These are phyloP conservation scores for Oenanthe oenanthe DNA, from an alignment of 2,113 vertebrate genomes.

Conservation along the genomic window DNA sequence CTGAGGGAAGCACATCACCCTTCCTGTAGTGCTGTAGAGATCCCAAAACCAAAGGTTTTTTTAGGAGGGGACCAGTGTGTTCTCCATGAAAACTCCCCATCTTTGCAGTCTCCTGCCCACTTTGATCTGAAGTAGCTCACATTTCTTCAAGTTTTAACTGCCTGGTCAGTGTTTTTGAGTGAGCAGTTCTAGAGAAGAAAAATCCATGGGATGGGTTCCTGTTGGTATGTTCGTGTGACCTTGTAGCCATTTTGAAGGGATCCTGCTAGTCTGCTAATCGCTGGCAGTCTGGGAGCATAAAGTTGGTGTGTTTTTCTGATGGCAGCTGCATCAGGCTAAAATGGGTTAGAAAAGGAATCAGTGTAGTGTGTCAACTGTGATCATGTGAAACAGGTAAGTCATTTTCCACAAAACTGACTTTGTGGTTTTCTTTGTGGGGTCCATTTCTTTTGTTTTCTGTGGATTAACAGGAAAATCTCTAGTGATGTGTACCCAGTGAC, in stretches of 20 bases:
- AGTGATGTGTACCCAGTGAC: neutral
- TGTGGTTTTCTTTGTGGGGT: neutral
- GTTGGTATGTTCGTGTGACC: neutral
- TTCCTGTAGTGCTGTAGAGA: neutral
- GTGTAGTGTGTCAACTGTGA: rapidly evolving
- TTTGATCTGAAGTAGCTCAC: neutral
- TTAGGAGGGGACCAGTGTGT: neutral
- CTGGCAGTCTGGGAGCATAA: neutral
- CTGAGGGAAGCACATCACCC: neutral
- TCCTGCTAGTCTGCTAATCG: neutral
- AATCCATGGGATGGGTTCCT: neutral
- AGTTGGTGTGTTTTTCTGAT: neutral
- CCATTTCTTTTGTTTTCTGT: neutral
- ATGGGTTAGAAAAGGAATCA: neutral
- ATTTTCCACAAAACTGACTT: neutral
- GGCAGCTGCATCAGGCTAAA: neutral
- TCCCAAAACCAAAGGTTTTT: neutral
- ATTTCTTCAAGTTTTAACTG: neutral
- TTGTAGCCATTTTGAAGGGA: neutral
- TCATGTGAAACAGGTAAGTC: neutral
- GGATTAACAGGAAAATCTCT: neutral
- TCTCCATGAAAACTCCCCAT: neutral
- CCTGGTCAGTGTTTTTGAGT: neutral
- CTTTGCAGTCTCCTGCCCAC: neutral
- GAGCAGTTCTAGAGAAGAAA: neutral